phyloP scores from a whole-genome alignment of 2,113 vertebrate species.

The Neopipo cinnamomea region DNA sequence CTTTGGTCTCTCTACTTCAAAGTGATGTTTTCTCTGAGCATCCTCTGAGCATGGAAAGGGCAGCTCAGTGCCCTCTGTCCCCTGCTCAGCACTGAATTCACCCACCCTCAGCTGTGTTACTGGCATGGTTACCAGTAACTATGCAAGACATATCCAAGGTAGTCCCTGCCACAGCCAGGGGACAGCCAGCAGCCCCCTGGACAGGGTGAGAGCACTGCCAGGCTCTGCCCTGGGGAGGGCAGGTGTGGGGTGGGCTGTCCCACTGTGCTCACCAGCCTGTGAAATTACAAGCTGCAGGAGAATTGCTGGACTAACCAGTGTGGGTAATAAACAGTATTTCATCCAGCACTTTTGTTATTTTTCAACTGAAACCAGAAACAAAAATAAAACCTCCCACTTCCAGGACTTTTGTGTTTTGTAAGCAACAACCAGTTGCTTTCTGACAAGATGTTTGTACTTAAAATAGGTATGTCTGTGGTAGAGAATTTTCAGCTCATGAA shows the following conservation, averaged over 20 bases:
- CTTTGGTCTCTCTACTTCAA: not conserved
- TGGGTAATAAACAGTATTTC: not conserved
- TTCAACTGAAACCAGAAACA: not conserved
- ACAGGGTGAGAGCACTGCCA: fast-evolving
- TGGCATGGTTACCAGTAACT: not conserved
- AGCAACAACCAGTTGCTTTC: constrained; percentile 8
- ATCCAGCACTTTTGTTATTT: not conserved
- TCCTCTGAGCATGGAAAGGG: not conserved
- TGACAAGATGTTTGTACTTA: not conserved
- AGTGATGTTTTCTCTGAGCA: not conserved
- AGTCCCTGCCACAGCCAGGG: not conserved
- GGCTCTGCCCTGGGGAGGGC: not conserved
- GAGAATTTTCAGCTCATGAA: not conserved
- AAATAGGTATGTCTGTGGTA: constrained; percentile 20
- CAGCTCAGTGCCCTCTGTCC: not conserved
- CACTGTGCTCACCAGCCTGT: not conserved
- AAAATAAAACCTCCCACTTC: constrained; percentile 51
- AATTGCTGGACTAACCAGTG: not conserved
- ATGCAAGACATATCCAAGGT: not conserved
- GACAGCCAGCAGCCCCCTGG: not conserved
- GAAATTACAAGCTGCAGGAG: not conserved
- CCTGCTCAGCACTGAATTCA: not conserved
- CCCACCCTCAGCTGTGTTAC: not conserved
- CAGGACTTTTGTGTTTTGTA: constrained; percentile 12
- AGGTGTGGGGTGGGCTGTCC: not conserved